Percentiles rank a stretch among this genome's conserved stretches.
These are phyloP conservation scores for Leontocebus nigricollis DNA, from an alignment of 2,797 vertebrate genomes.

Conservation along the genomic window DNA sequence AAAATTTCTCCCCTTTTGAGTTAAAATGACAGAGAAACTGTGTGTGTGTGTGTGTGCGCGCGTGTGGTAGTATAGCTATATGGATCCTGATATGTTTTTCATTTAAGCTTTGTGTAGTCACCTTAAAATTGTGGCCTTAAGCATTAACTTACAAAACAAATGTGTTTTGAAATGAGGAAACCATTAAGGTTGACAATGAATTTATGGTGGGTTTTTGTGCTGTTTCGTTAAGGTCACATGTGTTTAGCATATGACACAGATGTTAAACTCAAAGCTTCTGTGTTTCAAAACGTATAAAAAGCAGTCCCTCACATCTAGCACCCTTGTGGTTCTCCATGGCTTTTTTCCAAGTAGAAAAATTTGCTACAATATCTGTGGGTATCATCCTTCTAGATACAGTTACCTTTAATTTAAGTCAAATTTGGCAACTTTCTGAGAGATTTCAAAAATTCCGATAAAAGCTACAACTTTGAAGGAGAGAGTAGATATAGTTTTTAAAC, in stretches of 20 bases:
- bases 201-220: conserved; percentile 63
- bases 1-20: conserved; percentile 9
- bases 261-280: conserved; percentile 68
- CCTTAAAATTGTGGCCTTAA: conserved; percentile 67
- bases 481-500: not conserved
- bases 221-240: conserved; percentile 75
- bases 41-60: not conserved
- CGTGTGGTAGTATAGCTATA: not conserved
- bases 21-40: conserved; percentile 6
- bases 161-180: conserved; percentile 77
- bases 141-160: conserved; percentile 64
- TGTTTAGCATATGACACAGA: conserved; percentile 73
- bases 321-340: not conserved
- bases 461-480: not conserved
- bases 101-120: conserved; percentile 69
- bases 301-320: not conserved
- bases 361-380: not conserved
- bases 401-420: conserved; percentile 38
- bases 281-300: conserved; percentile 63
- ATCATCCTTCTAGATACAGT: not conserved
- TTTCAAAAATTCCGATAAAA: conserved; percentile 43
- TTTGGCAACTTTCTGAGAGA: conserved; percentile 36
- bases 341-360: conserved; percentile 50
- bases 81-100: conserved; percentile 56
- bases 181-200: conserved; percentile 70